These are phyloP conservation scores for Cheilosia variabilis DNA, from an alignment of 2,888 invertebrate genomes.

Conservation along the genomic window DNA sequence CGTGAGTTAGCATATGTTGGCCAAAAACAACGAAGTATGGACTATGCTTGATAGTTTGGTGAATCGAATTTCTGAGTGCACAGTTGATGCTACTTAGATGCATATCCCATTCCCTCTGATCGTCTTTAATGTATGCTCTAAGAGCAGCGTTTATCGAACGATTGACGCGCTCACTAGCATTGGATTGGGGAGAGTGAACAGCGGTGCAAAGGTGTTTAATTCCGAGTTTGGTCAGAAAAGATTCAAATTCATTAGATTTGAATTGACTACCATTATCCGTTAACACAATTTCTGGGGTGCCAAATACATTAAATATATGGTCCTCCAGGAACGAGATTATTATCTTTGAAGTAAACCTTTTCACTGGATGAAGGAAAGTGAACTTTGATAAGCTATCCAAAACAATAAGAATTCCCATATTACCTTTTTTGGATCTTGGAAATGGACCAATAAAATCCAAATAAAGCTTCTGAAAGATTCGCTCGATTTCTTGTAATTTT, in stretches of 20 bases:
- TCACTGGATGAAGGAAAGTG: neutral
- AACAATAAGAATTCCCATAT: neutral
- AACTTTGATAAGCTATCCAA: neutral
- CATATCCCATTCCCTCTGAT: neutral
- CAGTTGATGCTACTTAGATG: neutral
- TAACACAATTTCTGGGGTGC: neutral
- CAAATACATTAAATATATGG: neutral
- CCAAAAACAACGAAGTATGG: neutral
- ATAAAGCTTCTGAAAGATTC: neutral
- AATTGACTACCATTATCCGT: neutral
- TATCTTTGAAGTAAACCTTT: neutral
- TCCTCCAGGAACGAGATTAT: neutral
- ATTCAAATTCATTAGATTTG: neutral
- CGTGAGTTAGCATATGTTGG: neutral
- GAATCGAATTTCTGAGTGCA: neutral
- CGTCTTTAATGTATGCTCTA: neutral
- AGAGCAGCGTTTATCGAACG: neutral
- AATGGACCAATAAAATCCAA: neutral
- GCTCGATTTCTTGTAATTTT: neutral
- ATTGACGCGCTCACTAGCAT: neutral
- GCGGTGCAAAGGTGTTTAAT: neutral
- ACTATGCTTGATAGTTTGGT: neutral
- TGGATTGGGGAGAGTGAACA: neutral
- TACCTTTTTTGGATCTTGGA: constrained; percentile 5
- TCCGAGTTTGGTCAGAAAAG: neutral